Evolutionary conservation across 2,797 vertebrate genomes (phyloP).

Genomic region (Orestias chungarensis): DNA sequence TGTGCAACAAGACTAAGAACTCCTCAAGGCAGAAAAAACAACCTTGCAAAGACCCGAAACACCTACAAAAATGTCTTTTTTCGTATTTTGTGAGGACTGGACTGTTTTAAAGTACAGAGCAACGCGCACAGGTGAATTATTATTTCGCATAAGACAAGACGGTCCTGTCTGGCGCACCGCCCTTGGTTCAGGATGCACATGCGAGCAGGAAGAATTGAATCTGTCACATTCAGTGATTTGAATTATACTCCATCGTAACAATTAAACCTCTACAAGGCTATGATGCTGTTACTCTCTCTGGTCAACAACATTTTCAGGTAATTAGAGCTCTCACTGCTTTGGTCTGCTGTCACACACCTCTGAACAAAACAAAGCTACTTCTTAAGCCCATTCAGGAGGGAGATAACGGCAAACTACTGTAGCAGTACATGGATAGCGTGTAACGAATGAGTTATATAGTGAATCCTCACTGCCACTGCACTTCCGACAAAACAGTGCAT

Average conservation of each 20-base stretch:
- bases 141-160: slow-evolving; percentile 58
- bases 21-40: slow-evolving; percentile 59
- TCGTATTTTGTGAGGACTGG: slow-evolving; percentile 56
- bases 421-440: slow-evolving; percentile 31
- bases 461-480: slow-evolving; percentile 60
- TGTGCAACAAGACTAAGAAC: slow-evolving; percentile 63
- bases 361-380: slow-evolving; percentile 33
- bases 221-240: slow-evolving; percentile 53
- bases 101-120: slow-evolving; percentile 57
- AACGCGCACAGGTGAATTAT: slow-evolving; percentile 62
- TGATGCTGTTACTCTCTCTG: slow-evolving; percentile 68
- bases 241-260: slow-evolving; percentile 55
- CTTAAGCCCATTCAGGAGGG: slow-evolving; percentile 4
- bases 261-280: slow-evolving; percentile 61
- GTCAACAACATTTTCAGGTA: slow-evolving; percentile 71
- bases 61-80: slow-evolving; percentile 48
- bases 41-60: slow-evolving; percentile 60
- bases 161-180: slow-evolving; percentile 49
- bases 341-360: slow-evolving; percentile 51
- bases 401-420: slow-evolving; percentile 21
- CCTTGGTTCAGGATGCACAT: slow-evolving; percentile 58
- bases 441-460: slow-evolving; percentile 41
- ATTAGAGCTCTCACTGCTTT: slow-evolving; percentile 59
- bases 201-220: slow-evolving; percentile 48
- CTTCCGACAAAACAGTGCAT: slow-evolving; percentile 48